Evolutionary conservation across 2,888 invertebrate species (phyloP), one percentile per base, ranked within the genome.

Genomic region (Congeria kusceri): DNA sequence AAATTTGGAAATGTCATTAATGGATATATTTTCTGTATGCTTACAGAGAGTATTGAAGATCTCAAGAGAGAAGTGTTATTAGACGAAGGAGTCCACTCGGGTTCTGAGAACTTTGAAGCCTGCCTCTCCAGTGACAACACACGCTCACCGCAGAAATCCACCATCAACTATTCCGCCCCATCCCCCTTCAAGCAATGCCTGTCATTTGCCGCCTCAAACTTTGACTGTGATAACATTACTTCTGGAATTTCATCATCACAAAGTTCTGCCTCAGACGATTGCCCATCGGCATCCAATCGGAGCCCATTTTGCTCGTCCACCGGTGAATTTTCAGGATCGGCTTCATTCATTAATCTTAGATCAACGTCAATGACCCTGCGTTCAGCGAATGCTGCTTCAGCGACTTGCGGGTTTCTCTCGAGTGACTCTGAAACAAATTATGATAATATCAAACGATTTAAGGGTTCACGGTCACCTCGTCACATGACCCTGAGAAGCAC

Each of bases 401-500:
- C 66, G 49, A 69, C 77, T 25, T 65, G 78, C 46, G 74, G 77
- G 23, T 59, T 32, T 27, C 32, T 68, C 1, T 83, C 77, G 1
- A 85, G 86, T 81, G 87, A 86, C 71, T 87, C 85, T 7, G 87
- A 87, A 49, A 75, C 59, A 56, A 72, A 57, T 53, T 67, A 65
- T n/a, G 70, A 77, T 20, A 66, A 53, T 58, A 61, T 58, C 32
- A 83, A 83, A 66, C 61, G 80, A 57, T 56, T 71, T 28, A 67
- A 79, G 69, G 64, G 65, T 66, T 62, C 76, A 58, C 77, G 73
- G 65, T 83, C 85, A 68, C 81, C 85, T 28, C 78, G 82, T 62
- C 82, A 82, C 57, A 87, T 87, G 87, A 87, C 87, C 57, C 78
- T 86, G 28, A 62, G 86, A 58, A 78, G 73, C 62, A 80, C 82